Evolutionary conservation across 2,888 invertebrate species (phyloP), one percentile per base, ranked within the genome.

Genomic region (Drosophila mayaguana): DNA sequence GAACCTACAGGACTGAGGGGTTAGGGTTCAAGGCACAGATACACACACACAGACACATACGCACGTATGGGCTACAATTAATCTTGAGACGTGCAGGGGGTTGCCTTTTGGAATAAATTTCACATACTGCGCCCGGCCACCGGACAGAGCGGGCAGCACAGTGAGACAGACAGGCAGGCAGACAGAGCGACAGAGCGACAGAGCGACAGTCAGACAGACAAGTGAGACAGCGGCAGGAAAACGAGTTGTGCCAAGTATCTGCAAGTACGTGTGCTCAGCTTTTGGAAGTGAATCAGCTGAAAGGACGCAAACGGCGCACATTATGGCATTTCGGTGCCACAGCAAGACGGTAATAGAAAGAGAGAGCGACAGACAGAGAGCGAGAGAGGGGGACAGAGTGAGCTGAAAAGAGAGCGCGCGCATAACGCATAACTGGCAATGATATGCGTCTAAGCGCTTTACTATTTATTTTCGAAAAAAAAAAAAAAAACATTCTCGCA

Each of bases 1-100:
- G 53, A 34, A 25, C 18, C 38, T 36, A 45, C 57, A 45, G 43
- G 53, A 48, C 22, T 38, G 53, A 67, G 64, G 53, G 34, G 53
- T 45, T 38, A 57, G 43, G 64, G 38, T 61, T 51, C 32, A 70
- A 53, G 67, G 48, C 25, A 45, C 56, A 42, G 55, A 45, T 18
- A 57, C 56, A 54, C 25, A 55, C 28, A 42, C 32, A 40, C 18
- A 54, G 12, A n/a, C 22, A 25, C 22, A 38, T 9, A 36, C 22
- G 43, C n/a, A 66, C 48, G 85, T 85, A 84, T 83, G 82, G 77
- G 88, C 89, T 82, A 89, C 90, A 90, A 90, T 90, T 90, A 90
- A 90, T 90, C 90, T 90, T 89, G 80, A 67, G 63, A 70, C 20
- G 57, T 28, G 55, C 32, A 78, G 88, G 73, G 85, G 88, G 88